Evolutionary conservation across 2,113 vertebrate genomes (phyloP).

Genomic region (Poeciliopsis retropinna): DNA sequence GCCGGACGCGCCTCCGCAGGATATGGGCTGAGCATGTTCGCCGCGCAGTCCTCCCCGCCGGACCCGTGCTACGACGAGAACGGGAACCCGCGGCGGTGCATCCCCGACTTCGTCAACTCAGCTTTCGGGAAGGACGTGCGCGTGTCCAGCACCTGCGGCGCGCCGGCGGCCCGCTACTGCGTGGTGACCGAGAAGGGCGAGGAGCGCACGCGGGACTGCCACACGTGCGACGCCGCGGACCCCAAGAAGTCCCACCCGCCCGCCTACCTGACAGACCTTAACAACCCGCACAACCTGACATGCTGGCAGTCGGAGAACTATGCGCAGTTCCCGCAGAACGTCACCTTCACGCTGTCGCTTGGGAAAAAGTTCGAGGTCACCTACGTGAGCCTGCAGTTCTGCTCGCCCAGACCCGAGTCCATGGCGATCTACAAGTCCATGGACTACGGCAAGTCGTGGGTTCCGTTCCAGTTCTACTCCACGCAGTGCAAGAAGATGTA

Average conservation of each 20-base stretch:
- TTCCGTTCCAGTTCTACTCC: constrained; percentile 97
- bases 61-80: constrained; percentile 97
- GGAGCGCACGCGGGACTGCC: constrained; percentile 89
- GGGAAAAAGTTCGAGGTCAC: constrained; percentile 99
- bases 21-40: constrained; percentile 90
- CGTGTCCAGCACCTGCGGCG: constrained; percentile 95
- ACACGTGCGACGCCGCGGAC: constrained; percentile 93
- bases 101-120: constrained; percentile 98
- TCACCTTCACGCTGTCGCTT: constrained; percentile 93
- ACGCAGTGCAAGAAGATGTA: constrained; percentile 98
- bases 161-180: constrained; percentile 89
- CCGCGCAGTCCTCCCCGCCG: constrained; percentile 92
- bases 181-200: constrained; percentile 92
- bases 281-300: constrained; percentile 99
- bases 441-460: constrained; percentile 97
- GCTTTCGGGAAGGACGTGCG: constrained; percentile 97
- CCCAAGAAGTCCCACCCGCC: constrained; percentile 92
- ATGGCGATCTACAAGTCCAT: constrained; percentile 99
- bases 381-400: constrained; percentile 98
- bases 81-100: constrained; percentile 94
- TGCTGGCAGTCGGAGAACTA: constrained; percentile 99
- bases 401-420: constrained; percentile 96
- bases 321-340: constrained; percentile 92
- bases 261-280: constrained; percentile 95
- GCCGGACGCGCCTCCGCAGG: constrained; percentile 81